These are phyloP conservation scores for Neomorphus geoffroyi DNA, from an alignment of 2,797 vertebrate genomes.

Conservation along the genomic window DNA sequence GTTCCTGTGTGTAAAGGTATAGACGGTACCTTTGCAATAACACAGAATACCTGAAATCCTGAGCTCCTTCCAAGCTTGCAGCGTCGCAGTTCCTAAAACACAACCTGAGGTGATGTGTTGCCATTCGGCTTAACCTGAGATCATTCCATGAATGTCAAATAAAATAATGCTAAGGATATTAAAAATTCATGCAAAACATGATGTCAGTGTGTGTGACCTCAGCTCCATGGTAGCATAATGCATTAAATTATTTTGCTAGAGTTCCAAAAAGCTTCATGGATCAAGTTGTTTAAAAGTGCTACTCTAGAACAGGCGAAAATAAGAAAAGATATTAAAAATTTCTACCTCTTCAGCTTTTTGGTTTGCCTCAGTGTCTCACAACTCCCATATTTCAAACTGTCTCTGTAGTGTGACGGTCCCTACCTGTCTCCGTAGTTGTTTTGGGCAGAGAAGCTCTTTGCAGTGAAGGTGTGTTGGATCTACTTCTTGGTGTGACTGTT, in stretches of 20 bases:
- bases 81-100: background rate
- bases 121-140: background rate
- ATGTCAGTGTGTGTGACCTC: background rate
- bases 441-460: background rate
- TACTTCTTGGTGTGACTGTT: background rate
- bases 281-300: background rate
- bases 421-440: background rate
- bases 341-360: background rate
- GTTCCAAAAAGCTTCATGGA: slow-evolving; percentile 29
- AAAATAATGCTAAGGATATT: background rate
- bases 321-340: background rate
- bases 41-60: background rate
- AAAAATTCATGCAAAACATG: background rate
- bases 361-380: background rate
- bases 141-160: slow-evolving; percentile 12
- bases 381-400: background rate
- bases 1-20: background rate
- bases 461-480: background rate
- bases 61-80: background rate
- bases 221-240: background rate
- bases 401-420: background rate
- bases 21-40: background rate
- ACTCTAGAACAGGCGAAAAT: background rate
- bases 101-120: background rate
- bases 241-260: background rate